Conservation (phyloP, 1,140 invertebrate species). For the Drosophila burlai region DNA sequence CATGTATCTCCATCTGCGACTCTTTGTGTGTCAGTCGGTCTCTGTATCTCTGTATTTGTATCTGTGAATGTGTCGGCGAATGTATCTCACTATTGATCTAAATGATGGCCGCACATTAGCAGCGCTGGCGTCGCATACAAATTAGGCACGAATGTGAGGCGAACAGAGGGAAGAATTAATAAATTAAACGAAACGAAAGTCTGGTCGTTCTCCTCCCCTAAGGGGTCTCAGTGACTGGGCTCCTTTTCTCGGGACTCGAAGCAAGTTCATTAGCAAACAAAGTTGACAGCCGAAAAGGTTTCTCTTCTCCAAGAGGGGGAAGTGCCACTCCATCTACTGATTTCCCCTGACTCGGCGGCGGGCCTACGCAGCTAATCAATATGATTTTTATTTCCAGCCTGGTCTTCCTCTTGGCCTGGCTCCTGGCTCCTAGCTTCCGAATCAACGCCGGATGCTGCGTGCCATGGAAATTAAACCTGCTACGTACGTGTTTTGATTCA, state of each 20-base stretch:
- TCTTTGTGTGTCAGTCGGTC: constrained; percentile 10
- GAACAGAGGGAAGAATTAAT: constrained; percentile 67
- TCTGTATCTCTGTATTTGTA: constrained; percentile 27
- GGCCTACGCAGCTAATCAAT: constrained; percentile 68
- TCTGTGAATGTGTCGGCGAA: constrained; percentile 29
- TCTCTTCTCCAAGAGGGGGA: constrained; percentile 16
- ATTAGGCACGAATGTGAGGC: constrained; percentile 55
- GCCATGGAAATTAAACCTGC: constrained; percentile 68
- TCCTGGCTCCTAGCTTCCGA: constrained; percentile 27
- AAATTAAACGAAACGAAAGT: constrained; percentile 69
- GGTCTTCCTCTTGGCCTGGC: constrained; percentile 1
- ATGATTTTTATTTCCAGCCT: constrained; percentile 64
- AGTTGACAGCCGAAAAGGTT: constrained; percentile 73
- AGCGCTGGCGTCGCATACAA: constrained; percentile 75
- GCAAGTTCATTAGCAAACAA: constrained; percentile 81
- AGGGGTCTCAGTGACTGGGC: constrained; percentile 7
- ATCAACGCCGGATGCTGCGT: constrained; percentile 80
- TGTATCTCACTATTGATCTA: constrained; percentile 71
- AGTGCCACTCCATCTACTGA: constrained; percentile 53
- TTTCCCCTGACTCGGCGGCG: constrained; percentile 58
- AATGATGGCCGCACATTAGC: constrained; percentile 80
- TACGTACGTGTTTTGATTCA: constrained; percentile 59
- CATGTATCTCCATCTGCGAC: constrained; percentile 32
- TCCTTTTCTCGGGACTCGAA: constrained; percentile 27
- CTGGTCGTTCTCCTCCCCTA: constrained; percentile 10